A percentile compares a stretch with the other conserved stretches of the same genome.
Evolutionary conservation across 1,140 invertebrate genomes (phyloP).

Genomic region (Bombyx mandarina): DNA sequence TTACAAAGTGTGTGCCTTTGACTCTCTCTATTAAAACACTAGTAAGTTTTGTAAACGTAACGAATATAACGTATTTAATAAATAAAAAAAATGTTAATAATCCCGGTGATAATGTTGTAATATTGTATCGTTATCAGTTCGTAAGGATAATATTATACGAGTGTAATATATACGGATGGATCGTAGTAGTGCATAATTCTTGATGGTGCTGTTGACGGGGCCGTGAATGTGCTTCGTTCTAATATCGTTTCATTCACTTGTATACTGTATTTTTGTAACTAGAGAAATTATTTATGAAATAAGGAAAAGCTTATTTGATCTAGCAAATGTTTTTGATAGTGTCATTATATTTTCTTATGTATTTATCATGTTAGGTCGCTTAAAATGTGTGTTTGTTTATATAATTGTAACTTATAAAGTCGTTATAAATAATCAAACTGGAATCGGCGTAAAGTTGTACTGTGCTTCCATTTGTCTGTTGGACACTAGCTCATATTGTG

Average conservation of each 20-base stretch:
- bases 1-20: slow-evolving; percentile 57
- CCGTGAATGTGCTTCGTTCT: slow-evolving; percentile 11
- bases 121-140: slow-evolving; percentile 71
- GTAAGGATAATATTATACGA: slow-evolving; percentile 62
- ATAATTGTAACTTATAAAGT: slow-evolving; percentile 48
- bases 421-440: neutral
- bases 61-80: slow-evolving; percentile 58
- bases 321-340: slow-evolving; percentile 48
- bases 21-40: slow-evolving; percentile 64
- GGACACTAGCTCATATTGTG: slow-evolving; percentile 40
- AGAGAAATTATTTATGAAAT: slow-evolving; percentile 71
- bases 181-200: slow-evolving; percentile 43
- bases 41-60: slow-evolving; percentile 58
- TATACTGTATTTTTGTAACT: slow-evolving; percentile 67
- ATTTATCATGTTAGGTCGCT: slow-evolving; percentile 65
- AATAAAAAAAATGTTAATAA: slow-evolving; percentile 51
- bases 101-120: slow-evolving; percentile 71
- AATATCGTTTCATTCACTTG: slow-evolving; percentile 44
- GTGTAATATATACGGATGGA: slow-evolving; percentile 61
- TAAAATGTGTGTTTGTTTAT: slow-evolving; percentile 62
- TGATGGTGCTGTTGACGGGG: slow-evolving; percentile 45
- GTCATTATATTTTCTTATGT: slow-evolving; percentile 69
- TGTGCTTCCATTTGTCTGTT: slow-evolving; percentile 36
- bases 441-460: slow-evolving; percentile 18
- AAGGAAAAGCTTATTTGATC: slow-evolving; percentile 59